Conservation (phyloP, 1,140 invertebrate species). For the Littorina saxatilis region DNA sequence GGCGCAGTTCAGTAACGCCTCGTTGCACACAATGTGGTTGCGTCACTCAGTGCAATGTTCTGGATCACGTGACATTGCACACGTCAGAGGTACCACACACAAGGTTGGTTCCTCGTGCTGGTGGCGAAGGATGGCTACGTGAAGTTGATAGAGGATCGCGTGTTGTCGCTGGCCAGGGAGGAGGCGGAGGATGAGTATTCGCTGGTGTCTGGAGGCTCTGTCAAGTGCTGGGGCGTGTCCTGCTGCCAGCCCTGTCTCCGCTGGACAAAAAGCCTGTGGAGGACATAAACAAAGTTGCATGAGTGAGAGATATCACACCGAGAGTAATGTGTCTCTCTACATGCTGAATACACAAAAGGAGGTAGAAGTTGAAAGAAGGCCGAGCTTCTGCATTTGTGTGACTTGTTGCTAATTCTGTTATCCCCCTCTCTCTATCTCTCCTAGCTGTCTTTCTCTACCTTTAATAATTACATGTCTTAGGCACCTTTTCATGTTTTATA, state of each 20-base stretch:
- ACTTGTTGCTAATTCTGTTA: neutral
- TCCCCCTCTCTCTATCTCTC: slow-evolving; percentile 1
- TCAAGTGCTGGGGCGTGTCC: slow-evolving; percentile 50
- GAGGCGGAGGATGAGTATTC: slow-evolving; percentile 47
- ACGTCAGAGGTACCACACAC: neutral
- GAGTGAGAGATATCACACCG: neutral
- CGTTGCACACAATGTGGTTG: too few species aligned
- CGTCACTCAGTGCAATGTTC: too few species aligned
- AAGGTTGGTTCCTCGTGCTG: neutral
- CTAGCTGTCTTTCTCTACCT: too few species aligned
- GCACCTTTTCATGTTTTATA: neutral
- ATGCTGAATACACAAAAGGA: too few species aligned
- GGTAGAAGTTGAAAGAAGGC: neutral
- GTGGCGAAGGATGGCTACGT: slow-evolving; percentile 7
- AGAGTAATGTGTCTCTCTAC: neutral
- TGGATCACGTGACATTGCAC: neutral
- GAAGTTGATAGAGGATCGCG: slow-evolving; percentile 38
- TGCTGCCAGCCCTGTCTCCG: slow-evolving; percentile 25
- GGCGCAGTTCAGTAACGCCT: neutral
- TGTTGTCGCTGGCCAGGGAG: slow-evolving; percentile 42
- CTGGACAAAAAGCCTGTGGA: slow-evolving; percentile 43
- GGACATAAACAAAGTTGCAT: neutral
- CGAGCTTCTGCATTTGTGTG: neutral
- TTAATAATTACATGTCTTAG: neutral
- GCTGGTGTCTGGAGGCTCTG: slow-evolving; percentile 46